Evolutionary conservation across 1,140 invertebrate species (phyloP), one percentile per base, ranked within the genome.

Genomic region (Zaprionus ghesquierei): DNA sequence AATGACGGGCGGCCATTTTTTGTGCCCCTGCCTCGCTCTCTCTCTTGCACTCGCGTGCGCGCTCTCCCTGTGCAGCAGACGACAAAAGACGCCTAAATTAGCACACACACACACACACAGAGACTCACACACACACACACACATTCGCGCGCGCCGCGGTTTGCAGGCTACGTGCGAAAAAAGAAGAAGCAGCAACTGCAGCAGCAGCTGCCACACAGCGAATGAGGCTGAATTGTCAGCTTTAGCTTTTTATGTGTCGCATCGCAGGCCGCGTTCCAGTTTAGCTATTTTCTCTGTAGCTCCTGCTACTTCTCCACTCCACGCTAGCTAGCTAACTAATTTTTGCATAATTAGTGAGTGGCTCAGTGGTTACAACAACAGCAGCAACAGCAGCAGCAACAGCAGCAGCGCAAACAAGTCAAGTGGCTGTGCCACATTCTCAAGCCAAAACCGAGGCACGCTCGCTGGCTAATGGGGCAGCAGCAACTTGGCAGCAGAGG

Each of bases 311-410:
- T 8, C 35, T 41, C 12, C 3, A n/a, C n/a, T n/a, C n/a, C n/a
- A n/a, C n/a, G 6, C 35, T n/a, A 2, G 35, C 56, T 41, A 35
- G 65, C 71, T n/a, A 74, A 74, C 71, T 74, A 74, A 74, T 74
- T 53, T 75, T 78, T 86, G 81, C 81, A 86, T 86, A 86, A 86
- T 86, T 86, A 86, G 81, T 87, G 79, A 86, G 81, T 87, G 82
- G 80, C 80, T 82, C 72, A 79, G 80, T 84, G 79, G 79, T 61
- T 65, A 63, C 65, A 74, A 27, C 77, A 50, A 22, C 53, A 38
- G 20, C 51, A 49, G 23, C 22, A 66, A 18, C 15, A 78, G 73
- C 23, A 73, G 22, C 50, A 63, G 25, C 54, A 80, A 63, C 56
- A 59, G 6, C 60, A 66, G 18, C 13, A 60, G 70, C 55, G 35